Base-by-base conservation (phyloP, 2,888 invertebrate genomes). In the Cantharis flavilabris region DNA sequence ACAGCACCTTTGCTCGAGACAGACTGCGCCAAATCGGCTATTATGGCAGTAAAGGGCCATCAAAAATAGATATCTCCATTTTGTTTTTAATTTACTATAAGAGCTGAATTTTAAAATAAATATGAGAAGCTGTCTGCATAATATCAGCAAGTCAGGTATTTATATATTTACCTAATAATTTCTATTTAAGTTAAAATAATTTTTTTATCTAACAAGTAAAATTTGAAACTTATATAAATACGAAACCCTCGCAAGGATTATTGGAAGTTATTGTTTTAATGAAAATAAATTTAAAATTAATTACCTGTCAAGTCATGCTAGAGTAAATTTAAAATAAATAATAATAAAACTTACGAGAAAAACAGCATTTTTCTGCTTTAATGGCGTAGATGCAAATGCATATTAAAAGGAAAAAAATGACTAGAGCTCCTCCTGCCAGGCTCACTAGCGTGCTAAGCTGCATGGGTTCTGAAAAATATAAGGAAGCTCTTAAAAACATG, bases 281-380 rank as follows among this genome's bases (percentile, higher is more conserved):
- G 30, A 11, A 9, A 30, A 30, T 30, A 30, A 33, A 33, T 33
- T 49, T 49, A 49, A 49, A 49, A 49, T 49, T 49, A 49, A 49
- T n/a, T 49, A n/a, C n/a, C 2, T 49, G n/a, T 49, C 2, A 9
- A 7, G n/a, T 5, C 33, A 33, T 33, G 33, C 13, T n/a, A 13
- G 13, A 13, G 3, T 49, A 49, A 49, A n/a, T n/a, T 49, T 28
- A 5, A 26, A 69, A 26, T 14, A 18, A 26, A 67, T 28, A 72
- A 65, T 64, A 69, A 70, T 73, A 63, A 80, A 81, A 90, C 92
- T 91, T 88, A 92, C 92, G 89, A 84, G 91, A 90, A 85, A 92
- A 92, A 85, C 92, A 92, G 87, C 91, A 92, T 85, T 91, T 91
- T 85, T 91, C 91, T 74, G 91, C 89, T 79, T 90, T 89, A 76